Evolutionary conservation across 2,797 vertebrate species (phyloP), one percentile per base, ranked within the genome.

Genomic region (Alcedo atthis): DNA sequence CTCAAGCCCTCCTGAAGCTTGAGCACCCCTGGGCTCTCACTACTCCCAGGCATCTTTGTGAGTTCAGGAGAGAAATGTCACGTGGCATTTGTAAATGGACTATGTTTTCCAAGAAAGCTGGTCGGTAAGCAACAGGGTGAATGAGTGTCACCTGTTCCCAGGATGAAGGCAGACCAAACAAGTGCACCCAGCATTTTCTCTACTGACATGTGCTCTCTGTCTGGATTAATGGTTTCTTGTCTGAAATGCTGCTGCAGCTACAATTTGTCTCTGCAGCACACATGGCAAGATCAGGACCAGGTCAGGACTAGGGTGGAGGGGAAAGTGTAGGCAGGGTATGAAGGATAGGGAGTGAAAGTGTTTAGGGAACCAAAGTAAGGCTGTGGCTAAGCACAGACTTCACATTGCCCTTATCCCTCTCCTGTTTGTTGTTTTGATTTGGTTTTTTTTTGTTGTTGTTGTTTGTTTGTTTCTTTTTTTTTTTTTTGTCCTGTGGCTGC

Each of bases 11-110:
- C 20, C 46, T 53, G 46, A 70, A 59, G 30, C n/a, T 33, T 3
- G 3, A 16, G 30, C 1, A 0, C 16, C 55, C 28, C 43, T 12
- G 21, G 33, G 19, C 67, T 81, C 42, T 35, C 3, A 4, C 62
- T 69, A 71, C 28, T n/a, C 12, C 42, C 0, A 1, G 33, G 6
- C 3, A 24, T 15, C 57, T 55, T 49, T 63, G 80, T 66, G 77
- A 43, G 17, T 24, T n/a, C 42, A 79, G 54, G 48, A 57, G 22
- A 70, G 53, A 79, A 86, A 57, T 1, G 2, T 58, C 61, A 58
- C 1, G 17, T 43, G 45, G 46, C n/a, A 77, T 48, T n/a, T 1
- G 1, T 20, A 37, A 5, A n/a, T 0, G 2, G 55, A 49, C 33
- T 28, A 49, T 77, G 66, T 74, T 68, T 74, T 78, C 66, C 84